These are phyloP conservation scores for Cataglyphis cursor DNA, from an alignment of 2,888 invertebrate genomes.

Conservation along the genomic window DNA sequence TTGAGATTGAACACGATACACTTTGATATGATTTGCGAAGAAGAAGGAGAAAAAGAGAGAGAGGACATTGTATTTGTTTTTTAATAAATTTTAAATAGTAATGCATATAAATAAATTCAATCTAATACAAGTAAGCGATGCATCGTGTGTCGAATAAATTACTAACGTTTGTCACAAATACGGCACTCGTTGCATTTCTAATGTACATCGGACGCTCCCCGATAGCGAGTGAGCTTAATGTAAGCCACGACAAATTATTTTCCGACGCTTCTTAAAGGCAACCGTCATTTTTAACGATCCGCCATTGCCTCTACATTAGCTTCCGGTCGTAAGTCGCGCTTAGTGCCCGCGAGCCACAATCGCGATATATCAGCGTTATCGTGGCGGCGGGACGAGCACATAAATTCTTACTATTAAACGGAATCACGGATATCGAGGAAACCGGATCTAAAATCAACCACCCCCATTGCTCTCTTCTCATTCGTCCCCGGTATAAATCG, in stretches of 20 bases:
- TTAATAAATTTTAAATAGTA: background rate
- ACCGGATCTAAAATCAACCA: slow-evolving; percentile 22
- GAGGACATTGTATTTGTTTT: background rate
- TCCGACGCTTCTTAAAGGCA: background rate
- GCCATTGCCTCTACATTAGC: background rate
- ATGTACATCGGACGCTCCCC: background rate
- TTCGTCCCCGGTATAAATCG: slow-evolving; percentile 65
- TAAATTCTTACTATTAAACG: slow-evolving; percentile 54
- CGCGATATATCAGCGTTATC: slow-evolving; percentile 29
- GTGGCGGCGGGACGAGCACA: background rate
- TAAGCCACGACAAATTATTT: slow-evolving; percentile 27
- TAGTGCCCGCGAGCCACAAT: slow-evolving; percentile 26
- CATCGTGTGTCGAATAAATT: background rate
- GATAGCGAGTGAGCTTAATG: background rate
- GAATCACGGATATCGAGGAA: slow-evolving; percentile 46
- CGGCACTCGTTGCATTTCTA: background rate
- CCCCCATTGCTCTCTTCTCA: slow-evolving; percentile 29
- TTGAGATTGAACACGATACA: background rate
- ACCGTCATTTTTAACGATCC: background rate
- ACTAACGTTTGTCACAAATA: background rate
- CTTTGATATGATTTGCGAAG: background rate
- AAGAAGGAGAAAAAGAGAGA: background rate
- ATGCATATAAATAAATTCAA: slow-evolving; percentile 16
- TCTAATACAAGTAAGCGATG: background rate
- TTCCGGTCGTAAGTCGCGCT: background rate